These are phyloP conservation scores for Dicaeum eximium DNA, from an alignment of 2,113 vertebrate genomes.

Conservation along the genomic window DNA sequence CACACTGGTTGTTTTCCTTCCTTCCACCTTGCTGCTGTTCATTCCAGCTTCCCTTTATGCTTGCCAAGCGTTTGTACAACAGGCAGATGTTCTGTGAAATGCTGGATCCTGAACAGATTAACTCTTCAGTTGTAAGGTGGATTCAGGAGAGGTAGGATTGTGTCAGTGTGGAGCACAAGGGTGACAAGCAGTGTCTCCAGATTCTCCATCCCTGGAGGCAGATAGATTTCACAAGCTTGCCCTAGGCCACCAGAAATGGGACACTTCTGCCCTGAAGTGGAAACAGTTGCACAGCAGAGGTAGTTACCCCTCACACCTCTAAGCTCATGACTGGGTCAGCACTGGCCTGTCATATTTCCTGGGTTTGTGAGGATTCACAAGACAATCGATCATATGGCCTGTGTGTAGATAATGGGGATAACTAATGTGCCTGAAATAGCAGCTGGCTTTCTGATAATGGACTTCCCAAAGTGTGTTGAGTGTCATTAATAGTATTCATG, in stretches of 20 bases:
- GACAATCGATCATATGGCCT: background rate
- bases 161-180: background rate
- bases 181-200: background rate
- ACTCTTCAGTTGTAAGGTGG: background rate
- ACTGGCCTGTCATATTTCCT: background rate
- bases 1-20: background rate
- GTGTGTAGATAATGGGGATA: conserved; percentile 9
- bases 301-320: background rate
- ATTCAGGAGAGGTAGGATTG: background rate
- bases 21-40: background rate
- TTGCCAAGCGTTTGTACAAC: background rate
- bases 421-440: conserved; percentile 41
- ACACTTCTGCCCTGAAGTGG: background rate
- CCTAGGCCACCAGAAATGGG: background rate
- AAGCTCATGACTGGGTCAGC: background rate
- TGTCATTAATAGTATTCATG: conserved; percentile 43
- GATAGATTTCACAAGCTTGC: background rate
- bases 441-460: conserved; percentile 24
- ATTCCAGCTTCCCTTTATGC: background rate
- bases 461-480: conserved; percentile 1
- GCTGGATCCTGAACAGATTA: background rate
- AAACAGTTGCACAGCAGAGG: background rate
- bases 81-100: background rate
- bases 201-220: background rate
- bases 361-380: background rate